These are phyloP conservation scores for Plectropomus leopardus DNA, from an alignment of 2,113 vertebrate genomes.

Conservation along the genomic window DNA sequence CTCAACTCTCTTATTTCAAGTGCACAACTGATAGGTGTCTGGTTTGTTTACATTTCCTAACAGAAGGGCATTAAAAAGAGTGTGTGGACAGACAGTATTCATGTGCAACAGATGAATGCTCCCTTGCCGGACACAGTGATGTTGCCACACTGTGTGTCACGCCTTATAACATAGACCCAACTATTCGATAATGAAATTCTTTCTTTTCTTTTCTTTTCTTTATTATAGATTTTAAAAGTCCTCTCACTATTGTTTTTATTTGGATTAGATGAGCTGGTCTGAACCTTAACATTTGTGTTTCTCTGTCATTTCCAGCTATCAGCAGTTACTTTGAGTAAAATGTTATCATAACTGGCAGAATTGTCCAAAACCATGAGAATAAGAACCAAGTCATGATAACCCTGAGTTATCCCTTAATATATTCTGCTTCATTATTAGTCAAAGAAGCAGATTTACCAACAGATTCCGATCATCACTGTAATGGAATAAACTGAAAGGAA, in stretches of 20 bases:
- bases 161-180: too few species aligned
- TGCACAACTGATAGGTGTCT: too few species aligned
- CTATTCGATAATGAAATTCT: too few species aligned
- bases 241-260: neutral
- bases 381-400: neutral
- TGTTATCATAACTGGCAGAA: neutral
- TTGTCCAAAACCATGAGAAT: neutral
- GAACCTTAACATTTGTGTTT: neutral
- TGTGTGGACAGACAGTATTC: too few species aligned
- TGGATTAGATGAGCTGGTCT: neutral
- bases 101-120: too few species aligned
- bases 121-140: too few species aligned
- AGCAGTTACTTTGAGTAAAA: conserved; percentile 9
- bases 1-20: too few species aligned
- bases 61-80: too few species aligned
- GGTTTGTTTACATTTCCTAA: too few species aligned
- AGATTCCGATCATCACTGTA: neutral
- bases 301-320: neutral
- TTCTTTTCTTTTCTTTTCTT: too few species aligned
- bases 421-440: conserved; percentile 16
- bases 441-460: conserved; percentile 27
- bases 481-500: conserved; percentile 35
- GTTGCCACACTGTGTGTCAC: too few species aligned
- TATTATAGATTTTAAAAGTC: too few species aligned
- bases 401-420: conserved; percentile 11